A percentile compares a stretch with the other conserved stretches of the same genome.
Evolutionary conservation across 2,797 vertebrate genomes (phyloP).

Genomic region (Sebastes trivittatus): DNA sequence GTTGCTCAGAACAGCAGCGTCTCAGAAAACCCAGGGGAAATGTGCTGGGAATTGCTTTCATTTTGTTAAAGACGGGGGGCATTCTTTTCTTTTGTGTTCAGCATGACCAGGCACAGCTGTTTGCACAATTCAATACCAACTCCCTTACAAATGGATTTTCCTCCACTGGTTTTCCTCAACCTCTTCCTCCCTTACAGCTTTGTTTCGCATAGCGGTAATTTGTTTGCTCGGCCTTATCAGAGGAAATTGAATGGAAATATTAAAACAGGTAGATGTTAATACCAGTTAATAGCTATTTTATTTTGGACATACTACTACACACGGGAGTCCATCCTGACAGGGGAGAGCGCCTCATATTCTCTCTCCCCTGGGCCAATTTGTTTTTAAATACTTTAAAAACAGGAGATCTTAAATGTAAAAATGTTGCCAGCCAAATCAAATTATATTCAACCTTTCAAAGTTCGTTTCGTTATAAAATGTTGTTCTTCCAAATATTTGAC

Average conservation of each 20-base stretch:
- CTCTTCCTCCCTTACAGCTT: slow-evolving; percentile 14
- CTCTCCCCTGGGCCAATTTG: not conserved
- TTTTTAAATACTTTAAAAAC: too few relatives aligned
- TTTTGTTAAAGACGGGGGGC: slow-evolving; percentile 60
- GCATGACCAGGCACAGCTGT: slow-evolving; percentile 62
- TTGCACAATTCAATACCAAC: slow-evolving; percentile 57
- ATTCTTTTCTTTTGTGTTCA: slow-evolving; percentile 63
- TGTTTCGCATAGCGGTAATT: slow-evolving; percentile 27
- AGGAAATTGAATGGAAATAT: not conserved
- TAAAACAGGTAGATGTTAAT: not conserved
- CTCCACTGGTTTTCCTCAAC: slow-evolving; percentile 12
- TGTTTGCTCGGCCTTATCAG: slow-evolving; percentile 19
- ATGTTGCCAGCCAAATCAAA: not conserved
- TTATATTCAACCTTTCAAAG: not conserved
- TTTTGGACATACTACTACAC: not conserved
- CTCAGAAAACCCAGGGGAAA: slow-evolving; percentile 62
- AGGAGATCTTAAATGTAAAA: too few relatives aligned
- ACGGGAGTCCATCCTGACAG: slow-evolving; percentile 16
- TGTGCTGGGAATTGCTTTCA: slow-evolving; percentile 66
- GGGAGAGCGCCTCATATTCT: not conserved
- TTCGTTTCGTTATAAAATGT: not conserved
- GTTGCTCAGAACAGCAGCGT: slow-evolving; percentile 53
- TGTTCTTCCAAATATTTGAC: not conserved
- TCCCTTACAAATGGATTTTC: slow-evolving; percentile 56
- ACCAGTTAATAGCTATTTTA: not conserved